These are phyloP conservation scores for Argyresthia goedartella DNA, from an alignment of 2,888 invertebrate species.

Conservation along the genomic window DNA sequence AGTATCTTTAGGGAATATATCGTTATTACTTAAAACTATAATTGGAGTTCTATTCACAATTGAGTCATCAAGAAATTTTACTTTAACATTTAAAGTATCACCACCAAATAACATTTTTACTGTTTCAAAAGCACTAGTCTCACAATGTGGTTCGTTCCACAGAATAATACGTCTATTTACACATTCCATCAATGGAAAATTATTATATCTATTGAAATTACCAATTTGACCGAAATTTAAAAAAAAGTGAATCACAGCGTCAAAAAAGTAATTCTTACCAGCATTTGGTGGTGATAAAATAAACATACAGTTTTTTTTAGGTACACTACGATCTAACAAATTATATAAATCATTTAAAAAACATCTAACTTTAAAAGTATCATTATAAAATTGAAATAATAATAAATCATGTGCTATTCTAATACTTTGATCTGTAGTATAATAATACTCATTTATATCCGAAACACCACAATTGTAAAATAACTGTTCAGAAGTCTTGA, in stretches of 20 bases:
- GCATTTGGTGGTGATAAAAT: neutral
- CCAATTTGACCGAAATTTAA: too few relatives aligned
- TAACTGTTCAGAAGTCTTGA: neutral
- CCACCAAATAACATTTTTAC: neutral
- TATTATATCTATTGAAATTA: too few relatives aligned
- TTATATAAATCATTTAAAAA: neutral
- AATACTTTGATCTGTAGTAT: neutral
- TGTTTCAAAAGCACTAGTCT: neutral
- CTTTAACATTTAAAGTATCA: neutral
- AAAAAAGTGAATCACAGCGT: neutral
- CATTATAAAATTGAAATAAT: neutral
- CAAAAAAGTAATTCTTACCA: constrained; percentile 6
- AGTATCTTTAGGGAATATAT: neutral
- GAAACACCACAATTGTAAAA: neutral
- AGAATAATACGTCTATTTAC: too few relatives aligned
- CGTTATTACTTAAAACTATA: neutral
- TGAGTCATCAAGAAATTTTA: neutral
- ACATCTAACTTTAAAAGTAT: neutral
- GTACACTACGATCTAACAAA: neutral
- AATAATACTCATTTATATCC: neutral
- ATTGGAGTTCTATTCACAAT: neutral
- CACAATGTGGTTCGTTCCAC: too few relatives aligned
- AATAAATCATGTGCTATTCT: neutral
- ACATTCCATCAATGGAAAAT: too few relatives aligned
- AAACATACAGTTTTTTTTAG: neutral